Base-by-base conservation (phyloP, 1,140 invertebrate genomes). In the Lasioglossum baleicum region DNA sequence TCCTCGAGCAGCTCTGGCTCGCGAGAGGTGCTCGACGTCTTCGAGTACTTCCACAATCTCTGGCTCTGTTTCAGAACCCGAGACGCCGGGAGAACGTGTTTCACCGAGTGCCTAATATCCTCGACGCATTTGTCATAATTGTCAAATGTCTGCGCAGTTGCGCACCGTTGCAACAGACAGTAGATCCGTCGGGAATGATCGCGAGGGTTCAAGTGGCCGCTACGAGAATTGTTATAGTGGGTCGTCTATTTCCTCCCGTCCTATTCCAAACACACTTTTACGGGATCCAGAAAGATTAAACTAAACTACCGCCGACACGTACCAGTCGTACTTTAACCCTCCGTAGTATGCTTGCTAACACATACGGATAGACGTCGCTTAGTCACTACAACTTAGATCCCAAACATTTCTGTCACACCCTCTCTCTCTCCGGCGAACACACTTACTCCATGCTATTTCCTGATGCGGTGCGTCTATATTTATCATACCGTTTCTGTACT, bases 11-110 rank as follows among this genome's bases (percentile, higher is more conserved):
- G 51, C 56, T 61, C 51, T 7, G 63, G 65, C 40, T 48, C 26
- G 4, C 10, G 17, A 44, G 40, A 35, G 26, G 61, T 58, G 17
- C 69, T 72, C 48, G 44, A 56, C 35, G 40, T 42, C 31, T 61
- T 78, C 60, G 13, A 72, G 75, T 72, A 40, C 4, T 22, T 78
- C 51, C 48, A 35, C 68, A 56, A 65, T 73, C 60, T 53, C 13
- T 48, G 8, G 11, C 10, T n/a, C 35, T 56, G 22, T 58, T 78
- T 31, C 31, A 35, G 48, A 56, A 53, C 44, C 44, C 42, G 7
- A 73, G 44, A 58, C 48, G 68, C 44, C 17, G 56, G 17, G 15
- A 7, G 51, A 35, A n/a, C 15, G 13, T 42, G 11, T 22, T 63
- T 31, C 35, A 20, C 56, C 42, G 3, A 77, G 61, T 20, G 11